Percentiles rank a stretch among this genome's conserved stretches.
Conservation (phyloP, 2,113 vertebrate species). For the Gymnobelideus leadbeateri region DNA sequence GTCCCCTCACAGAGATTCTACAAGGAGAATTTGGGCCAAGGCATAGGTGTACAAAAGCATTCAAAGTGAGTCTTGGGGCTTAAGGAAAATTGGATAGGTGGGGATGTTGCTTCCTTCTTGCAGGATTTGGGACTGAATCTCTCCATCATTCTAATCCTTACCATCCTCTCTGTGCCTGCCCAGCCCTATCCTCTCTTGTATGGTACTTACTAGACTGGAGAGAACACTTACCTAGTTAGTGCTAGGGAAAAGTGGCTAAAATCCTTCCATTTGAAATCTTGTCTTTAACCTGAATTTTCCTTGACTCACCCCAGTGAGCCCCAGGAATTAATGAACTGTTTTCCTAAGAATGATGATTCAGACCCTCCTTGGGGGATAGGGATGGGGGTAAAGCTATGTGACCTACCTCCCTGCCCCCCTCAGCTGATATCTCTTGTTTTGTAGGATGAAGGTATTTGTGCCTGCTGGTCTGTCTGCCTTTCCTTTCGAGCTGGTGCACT, state of each 20-base stretch:
- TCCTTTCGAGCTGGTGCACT: constrained; percentile 80
- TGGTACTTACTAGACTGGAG: background rate
- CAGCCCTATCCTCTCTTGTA: background rate
- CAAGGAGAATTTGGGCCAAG: constrained; percentile 82
- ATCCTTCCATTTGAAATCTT: background rate
- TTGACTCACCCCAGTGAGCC: background rate
- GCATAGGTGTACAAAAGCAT: constrained; percentile 77
- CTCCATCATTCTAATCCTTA: background rate
- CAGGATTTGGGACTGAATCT: background rate
- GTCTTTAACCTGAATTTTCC: background rate
- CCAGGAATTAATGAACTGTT: background rate
- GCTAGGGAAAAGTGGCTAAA: background rate
- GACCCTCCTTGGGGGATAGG: accelerated
- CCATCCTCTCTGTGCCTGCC: background rate
- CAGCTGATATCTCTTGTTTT: background rate
- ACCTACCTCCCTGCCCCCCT: background rate
- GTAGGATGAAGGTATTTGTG: constrained; percentile 83
- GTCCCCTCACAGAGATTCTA: constrained; percentile 86
- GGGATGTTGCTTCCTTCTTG: background rate
- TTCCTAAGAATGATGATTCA: too few relatives aligned
- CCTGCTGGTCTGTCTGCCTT: constrained; percentile 85
- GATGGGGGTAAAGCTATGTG: background rate
- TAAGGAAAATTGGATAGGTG: background rate
- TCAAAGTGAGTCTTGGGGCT: constrained; percentile 73
- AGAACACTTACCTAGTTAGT: background rate